Base-by-base conservation (phyloP, 1,140 invertebrate genomes). In the Papilio machaon region DNA sequence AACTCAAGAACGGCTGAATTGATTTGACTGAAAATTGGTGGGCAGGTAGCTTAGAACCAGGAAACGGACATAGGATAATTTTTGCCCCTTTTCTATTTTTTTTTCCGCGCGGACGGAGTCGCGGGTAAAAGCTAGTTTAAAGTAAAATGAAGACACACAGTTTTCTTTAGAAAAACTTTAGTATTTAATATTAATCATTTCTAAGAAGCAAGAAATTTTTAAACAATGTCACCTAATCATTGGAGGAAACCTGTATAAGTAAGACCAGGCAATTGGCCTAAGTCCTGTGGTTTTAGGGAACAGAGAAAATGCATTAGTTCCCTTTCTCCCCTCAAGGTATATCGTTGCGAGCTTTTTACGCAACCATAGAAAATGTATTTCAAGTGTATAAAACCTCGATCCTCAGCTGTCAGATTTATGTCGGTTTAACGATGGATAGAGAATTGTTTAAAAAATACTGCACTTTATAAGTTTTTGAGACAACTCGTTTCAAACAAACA, bases 221-320 rank as follows among this genome's bases (percentile, higher is more conserved):
- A 13, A 13, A 64, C n/a, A 67, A 67, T 35, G 64, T 38, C 17
- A 70, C 30, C 30, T 35, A 35, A 67, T 8, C 13, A 38, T 35
- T 35, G 64, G 30, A 15, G 6, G 5, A 10, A 35, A 19, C 38
- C 13, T 35, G 64, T 67, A 35, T 35, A 35, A 38, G 30, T 35
- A 3, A 60, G 60, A 30, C 2, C 23, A 9, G 23, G 2, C 23
- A 35, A 35, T 35, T 70, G 64, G 30, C 30, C 35, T 17, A 67
- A 67, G 11, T 15, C 11, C 64, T 4, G 11, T 35, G 2, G 11
- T 67, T 67, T 8, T 64, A 13, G 11, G 8, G 23, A 30, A 64
- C 60, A 64, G 60, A 6, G 64, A 67, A 67, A 35, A 67, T 67
- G 23, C 64, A 67, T 67, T 67, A 67, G 64, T 35, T 5, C 64